Percentiles rank a stretch among this genome's conserved stretches.
phyloP scores from a whole-genome alignment of 2,797 vertebrate genomes.

The Bufotes viridis region DNA sequence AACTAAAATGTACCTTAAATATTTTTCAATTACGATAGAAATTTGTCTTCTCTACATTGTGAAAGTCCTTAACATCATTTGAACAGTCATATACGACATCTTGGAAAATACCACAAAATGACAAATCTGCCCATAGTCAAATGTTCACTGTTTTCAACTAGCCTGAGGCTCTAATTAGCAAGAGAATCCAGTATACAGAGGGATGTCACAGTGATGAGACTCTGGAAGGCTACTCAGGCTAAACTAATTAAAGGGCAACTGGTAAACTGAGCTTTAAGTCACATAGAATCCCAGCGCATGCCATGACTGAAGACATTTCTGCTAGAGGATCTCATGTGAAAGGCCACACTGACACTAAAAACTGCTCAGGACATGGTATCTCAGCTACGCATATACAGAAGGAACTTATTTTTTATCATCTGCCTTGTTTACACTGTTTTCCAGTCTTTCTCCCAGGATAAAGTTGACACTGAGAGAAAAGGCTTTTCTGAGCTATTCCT shows the following conservation, averaged over 20 bases:
- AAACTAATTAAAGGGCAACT: constrained; percentile 61
- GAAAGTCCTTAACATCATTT: constrained; percentile 4
- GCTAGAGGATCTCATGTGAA: constrained; percentile 57
- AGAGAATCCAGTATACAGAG: constrained; percentile 39
- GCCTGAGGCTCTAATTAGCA: constrained; percentile 52
- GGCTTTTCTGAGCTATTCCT: constrained; percentile 57
- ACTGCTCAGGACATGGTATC: constrained; percentile 52
- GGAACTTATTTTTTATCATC: constrained; percentile 58
- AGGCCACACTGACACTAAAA: constrained; percentile 50
- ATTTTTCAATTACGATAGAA: neutral
- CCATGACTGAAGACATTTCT: constrained; percentile 52
- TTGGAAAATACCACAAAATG: constrained; percentile 49
- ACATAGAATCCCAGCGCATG: constrained; percentile 49
- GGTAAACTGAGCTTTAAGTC: constrained; percentile 58
- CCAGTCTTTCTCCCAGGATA: constrained; percentile 59
- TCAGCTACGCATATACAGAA: constrained; percentile 50
- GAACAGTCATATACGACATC: constrained; percentile 22
- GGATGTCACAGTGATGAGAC: constrained; percentile 53
- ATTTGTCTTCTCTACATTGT: neutral
- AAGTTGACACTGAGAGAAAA: constrained; percentile 56
- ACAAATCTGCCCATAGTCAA: constrained; percentile 49
- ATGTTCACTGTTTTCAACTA: constrained; percentile 28
- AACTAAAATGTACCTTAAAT: neutral
- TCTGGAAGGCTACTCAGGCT: constrained; percentile 49
- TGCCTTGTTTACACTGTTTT: constrained; percentile 61